Conservation (phyloP, 2,113 vertebrate genomes). For the Stegostoma tigrinum region DNA sequence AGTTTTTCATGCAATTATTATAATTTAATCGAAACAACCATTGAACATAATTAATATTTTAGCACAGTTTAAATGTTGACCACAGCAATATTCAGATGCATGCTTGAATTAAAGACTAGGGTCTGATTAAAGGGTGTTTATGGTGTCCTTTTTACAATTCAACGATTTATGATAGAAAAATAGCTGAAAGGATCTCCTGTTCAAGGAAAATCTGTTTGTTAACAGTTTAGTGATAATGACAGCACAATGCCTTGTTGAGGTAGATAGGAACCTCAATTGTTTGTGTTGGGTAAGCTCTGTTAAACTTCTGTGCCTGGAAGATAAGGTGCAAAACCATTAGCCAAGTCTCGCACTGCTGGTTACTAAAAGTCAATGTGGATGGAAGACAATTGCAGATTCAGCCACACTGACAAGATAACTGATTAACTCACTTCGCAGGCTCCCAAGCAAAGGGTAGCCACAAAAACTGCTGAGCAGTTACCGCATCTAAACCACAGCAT, state of each 20-base stretch:
- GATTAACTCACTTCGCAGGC: background rate
- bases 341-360: background rate
- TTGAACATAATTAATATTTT: background rate
- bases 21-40: no score
- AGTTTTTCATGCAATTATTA: no score
- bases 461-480: background rate
- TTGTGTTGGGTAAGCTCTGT: background rate
- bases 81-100: background rate
- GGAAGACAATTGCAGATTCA: background rate
- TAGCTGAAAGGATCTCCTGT: background rate
- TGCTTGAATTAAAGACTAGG: background rate
- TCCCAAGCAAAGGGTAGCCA: background rate
- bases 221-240: background rate
- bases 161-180: background rate
- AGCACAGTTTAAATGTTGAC: background rate
- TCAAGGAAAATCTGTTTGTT: background rate
- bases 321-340: background rate
- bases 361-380: background rate
- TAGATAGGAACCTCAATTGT: background rate
- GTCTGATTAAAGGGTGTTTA: background rate
- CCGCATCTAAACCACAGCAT: background rate
- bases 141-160: background rate
- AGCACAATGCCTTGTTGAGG: background rate
- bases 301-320: background rate
- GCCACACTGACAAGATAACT: background rate